Percentiles rank a stretch among this genome's conserved stretches.
Evolutionary conservation across 2,797 vertebrate species (phyloP).

Genomic region (Catamblyrhynchus diadema): DNA sequence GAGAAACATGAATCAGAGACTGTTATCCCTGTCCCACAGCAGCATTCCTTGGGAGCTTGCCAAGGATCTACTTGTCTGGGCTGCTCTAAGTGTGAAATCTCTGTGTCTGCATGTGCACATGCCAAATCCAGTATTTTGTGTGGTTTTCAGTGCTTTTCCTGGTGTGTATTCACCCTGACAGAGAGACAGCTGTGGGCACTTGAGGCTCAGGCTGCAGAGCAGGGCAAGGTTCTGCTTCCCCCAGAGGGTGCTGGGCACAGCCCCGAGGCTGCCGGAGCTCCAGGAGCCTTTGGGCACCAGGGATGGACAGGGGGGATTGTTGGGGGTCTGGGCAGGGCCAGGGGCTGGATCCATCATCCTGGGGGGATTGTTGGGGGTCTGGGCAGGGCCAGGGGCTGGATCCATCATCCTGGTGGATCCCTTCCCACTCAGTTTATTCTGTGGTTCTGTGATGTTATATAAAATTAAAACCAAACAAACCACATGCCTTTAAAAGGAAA

Average conservation of each 20-base stretch:
- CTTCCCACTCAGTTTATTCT: neutral
- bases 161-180: neutral
- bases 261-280: neutral
- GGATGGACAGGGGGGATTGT: neutral
- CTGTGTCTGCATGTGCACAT: neutral
- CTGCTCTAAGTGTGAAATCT: neutral
- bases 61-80: neutral
- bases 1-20: neutral
- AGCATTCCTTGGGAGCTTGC: neutral
- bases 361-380: no score
- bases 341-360: fast-evolving
- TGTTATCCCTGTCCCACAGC: neutral
- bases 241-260: neutral
- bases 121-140: neutral
- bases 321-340: neutral
- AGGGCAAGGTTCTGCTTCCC: neutral
- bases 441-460: neutral
- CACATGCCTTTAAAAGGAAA: fast-evolving
- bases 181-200: neutral
- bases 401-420: fast-evolving
- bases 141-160: neutral
- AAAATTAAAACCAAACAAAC: neutral
- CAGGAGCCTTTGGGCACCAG: neutral
- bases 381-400: no score
- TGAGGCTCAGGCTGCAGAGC: fast-evolving